These are phyloP conservation scores for Cervus canadensis DNA, from an alignment of 2,113 vertebrate genomes.

Conservation along the genomic window DNA sequence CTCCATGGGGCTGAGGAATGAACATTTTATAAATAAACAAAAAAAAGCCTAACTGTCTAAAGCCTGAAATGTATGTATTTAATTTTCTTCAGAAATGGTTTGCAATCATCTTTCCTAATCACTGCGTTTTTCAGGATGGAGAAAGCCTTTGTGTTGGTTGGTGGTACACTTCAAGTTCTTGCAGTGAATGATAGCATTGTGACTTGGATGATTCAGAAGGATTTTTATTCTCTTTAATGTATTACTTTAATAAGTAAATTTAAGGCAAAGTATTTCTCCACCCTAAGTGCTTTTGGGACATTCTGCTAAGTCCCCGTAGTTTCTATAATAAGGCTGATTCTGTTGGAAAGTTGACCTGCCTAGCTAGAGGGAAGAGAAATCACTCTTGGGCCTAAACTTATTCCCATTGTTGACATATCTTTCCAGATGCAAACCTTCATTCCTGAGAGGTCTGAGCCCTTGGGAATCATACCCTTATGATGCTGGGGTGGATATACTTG, in stretches of 20 bases:
- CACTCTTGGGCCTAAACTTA: background rate
- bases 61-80: constrained; percentile 62
- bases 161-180: background rate
- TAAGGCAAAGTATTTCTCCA: constrained; percentile 36
- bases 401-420: background rate
- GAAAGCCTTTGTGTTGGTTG: constrained; percentile 30
- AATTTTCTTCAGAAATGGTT: constrained; percentile 62
- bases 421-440: background rate
- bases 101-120: constrained; percentile 29
- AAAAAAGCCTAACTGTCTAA: background rate
- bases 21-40: background rate
- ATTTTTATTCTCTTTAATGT: constrained; percentile 40
- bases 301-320: background rate
- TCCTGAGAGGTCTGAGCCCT: background rate
- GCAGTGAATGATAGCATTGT: constrained; percentile 7
- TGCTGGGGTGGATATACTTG: background rate
- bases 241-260: constrained; percentile 63
- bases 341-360: constrained; percentile 5
- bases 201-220: constrained; percentile 20
- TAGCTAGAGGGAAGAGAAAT: constrained; percentile 29
- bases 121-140: constrained; percentile 36
- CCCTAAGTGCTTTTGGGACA: constrained; percentile 38
- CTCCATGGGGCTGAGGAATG: background rate
- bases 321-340: constrained; percentile 41
- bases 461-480: background rate